Evolutionary conservation across 1,140 invertebrate species (phyloP), one percentile per base, ranked within the genome.

Genomic region (Zaprionus capensis): DNA sequence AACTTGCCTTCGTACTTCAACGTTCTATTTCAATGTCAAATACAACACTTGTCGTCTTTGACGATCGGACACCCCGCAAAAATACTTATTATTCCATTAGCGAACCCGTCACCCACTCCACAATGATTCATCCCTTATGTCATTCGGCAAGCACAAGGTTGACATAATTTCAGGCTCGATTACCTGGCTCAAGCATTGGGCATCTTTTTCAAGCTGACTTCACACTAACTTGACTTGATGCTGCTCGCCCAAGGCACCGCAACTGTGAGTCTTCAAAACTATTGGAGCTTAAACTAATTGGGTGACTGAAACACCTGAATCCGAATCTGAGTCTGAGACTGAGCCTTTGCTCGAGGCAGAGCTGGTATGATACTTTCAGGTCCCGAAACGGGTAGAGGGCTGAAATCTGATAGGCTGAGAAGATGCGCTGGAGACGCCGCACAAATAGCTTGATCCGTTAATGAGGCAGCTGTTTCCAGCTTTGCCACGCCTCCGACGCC

Each of bases 401-500:
- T 46, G 85, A 59, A 70, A 90, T 31, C 65, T 22, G 68, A 90
- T 90, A 90, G 56, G 76, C 85, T 90, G 85, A 91, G 85, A 90
- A 90, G 81, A 85, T 85, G 68, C 17, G 49, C 62, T 68, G 63
- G 66, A 72, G 71, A 65, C 74, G 82, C 78, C 74, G 61, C 82
- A 71, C 63, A 71, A 76, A 69, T 61, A 51, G 66, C 49, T 76
- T 62, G 71, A 46, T 15, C 34, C 72, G 61, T 62, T 65, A 70
- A 56, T 79, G 59, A 49, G 53, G 34, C 81, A 84, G 78, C 62
- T 90, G 83, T 70, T 78, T 34, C 36, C 31, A 67, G 31, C 20
- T 17, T 49, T 6, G 58, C 56, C 69, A 66, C 62, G 56, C 57
- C 62, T 26, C 26, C 2, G 31, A 5, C 36, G n/a, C 64, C 36